A percentile compares a stretch with the other conserved stretches of the same genome.
phyloP scores from a whole-genome alignment of 92 coral and sea anemone species.

The Actinernus sp. region DNA sequence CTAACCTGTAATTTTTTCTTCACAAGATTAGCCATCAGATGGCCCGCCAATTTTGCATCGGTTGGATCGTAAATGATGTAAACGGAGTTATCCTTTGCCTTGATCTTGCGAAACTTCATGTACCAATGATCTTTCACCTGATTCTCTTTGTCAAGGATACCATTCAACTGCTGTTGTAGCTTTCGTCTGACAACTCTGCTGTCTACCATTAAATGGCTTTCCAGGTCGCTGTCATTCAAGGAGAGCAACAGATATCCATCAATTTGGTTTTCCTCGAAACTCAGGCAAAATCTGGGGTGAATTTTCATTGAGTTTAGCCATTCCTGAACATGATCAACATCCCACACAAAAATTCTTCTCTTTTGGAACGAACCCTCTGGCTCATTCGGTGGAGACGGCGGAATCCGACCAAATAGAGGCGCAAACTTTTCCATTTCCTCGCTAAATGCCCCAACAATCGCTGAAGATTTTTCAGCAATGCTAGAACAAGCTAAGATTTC shows the following conservation, averaged over 20 bases:
- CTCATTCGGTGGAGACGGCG: conserved; percentile 68
- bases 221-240: conserved; percentile 68
- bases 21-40: conserved; percentile 60
- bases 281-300: conserved; percentile 84
- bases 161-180: conserved; percentile 71
- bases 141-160: conserved; percentile 70
- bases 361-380: conserved; percentile 56
- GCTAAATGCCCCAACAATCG: conserved; percentile 80
- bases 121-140: conserved; percentile 76
- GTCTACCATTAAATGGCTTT: conserved; percentile 79
- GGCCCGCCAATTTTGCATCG: conserved; percentile 69
- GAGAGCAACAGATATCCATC: conserved; percentile 87
- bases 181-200: conserved; percentile 82
- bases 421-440: conserved; percentile 85
- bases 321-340: conserved; percentile 81
- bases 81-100: conserved; percentile 69
- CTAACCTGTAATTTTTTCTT: conserved; percentile 80
- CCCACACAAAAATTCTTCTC: conserved; percentile 73
- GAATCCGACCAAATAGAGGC: conserved; percentile 75
- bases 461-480: conserved; percentile 91
- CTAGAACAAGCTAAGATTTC: conserved; percentile 45
- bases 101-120: conserved; percentile 59
- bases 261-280: conserved; percentile 92
- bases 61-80: conserved; percentile 89
- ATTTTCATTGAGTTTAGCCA: conserved; percentile 84